phyloP scores from a whole-genome alignment of 2,797 vertebrate species.

The Pantherophis alleghaniensis region DNA sequence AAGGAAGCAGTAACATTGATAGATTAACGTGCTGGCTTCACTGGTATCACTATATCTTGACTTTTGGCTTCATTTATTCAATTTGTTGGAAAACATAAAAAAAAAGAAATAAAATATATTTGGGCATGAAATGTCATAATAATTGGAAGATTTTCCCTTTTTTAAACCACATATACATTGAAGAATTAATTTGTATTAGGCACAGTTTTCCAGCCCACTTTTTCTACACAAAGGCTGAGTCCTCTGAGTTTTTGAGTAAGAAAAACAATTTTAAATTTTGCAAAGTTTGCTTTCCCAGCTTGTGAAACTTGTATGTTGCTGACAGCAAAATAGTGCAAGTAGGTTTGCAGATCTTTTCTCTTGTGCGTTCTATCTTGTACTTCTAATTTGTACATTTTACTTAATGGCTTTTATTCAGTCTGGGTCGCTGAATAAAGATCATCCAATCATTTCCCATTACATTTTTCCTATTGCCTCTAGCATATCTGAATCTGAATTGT shows the following conservation, averaged over 20 bases:
- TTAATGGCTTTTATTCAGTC: background rate
- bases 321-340: background rate
- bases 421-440: background rate
- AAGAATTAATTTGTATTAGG: background rate
- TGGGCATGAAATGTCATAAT: background rate
- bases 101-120: background rate
- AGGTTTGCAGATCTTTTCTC: background rate
- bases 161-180: background rate
- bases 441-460: background rate
- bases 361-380: background rate
- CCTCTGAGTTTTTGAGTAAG: background rate
- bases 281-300: background rate
- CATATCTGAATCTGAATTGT: constrained; percentile 1
- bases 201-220: background rate
- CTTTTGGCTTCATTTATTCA: background rate
- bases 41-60: background rate
- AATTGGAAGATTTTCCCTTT: background rate
- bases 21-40: background rate
- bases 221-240: background rate
- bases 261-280: background rate
- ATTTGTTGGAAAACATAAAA: background rate
- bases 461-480: background rate
- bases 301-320: background rate
- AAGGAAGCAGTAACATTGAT: background rate
- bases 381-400: background rate